A percentile compares a stretch with the other conserved stretches of the same genome.
phyloP scores from a whole-genome alignment of 2,113 vertebrate species.

The Chlorodrepanis virens region DNA sequence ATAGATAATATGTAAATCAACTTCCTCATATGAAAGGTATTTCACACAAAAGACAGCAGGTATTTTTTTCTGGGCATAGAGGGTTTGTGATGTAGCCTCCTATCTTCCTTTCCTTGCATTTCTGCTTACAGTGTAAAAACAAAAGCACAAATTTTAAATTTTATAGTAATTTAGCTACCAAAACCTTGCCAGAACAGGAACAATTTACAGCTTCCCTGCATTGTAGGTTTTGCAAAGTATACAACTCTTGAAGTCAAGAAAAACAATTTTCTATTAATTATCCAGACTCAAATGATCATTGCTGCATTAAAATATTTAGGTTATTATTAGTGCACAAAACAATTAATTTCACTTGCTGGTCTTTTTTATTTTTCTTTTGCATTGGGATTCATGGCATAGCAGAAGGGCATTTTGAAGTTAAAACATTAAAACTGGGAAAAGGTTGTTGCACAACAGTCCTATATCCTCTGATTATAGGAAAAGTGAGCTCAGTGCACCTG shows the following conservation, averaged over 20 bases:
- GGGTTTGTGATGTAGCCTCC: background rate
- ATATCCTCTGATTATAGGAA: background rate
- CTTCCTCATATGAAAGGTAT: background rate
- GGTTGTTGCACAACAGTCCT: background rate
- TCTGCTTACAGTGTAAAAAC: background rate
- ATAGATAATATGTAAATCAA: background rate
- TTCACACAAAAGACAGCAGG: background rate
- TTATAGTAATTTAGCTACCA: background rate
- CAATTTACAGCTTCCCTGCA: background rate
- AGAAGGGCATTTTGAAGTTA: background rate
- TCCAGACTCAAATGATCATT: background rate
- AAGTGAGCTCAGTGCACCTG: background rate
- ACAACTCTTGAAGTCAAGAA: background rate
- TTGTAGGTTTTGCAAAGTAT: background rate
- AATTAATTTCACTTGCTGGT: background rate
- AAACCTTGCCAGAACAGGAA: background rate
- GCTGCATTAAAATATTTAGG: background rate
- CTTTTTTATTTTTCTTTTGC: background rate
- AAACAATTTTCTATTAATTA: background rate
- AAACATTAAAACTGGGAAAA: background rate
- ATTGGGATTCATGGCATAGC: background rate
- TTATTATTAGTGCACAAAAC: background rate
- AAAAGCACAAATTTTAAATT: background rate
- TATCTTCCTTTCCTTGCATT: background rate
- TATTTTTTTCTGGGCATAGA: background rate